phyloP scores from a whole-genome alignment of 2,113 vertebrate genomes.

The Hippocampus abdominalis region DNA sequence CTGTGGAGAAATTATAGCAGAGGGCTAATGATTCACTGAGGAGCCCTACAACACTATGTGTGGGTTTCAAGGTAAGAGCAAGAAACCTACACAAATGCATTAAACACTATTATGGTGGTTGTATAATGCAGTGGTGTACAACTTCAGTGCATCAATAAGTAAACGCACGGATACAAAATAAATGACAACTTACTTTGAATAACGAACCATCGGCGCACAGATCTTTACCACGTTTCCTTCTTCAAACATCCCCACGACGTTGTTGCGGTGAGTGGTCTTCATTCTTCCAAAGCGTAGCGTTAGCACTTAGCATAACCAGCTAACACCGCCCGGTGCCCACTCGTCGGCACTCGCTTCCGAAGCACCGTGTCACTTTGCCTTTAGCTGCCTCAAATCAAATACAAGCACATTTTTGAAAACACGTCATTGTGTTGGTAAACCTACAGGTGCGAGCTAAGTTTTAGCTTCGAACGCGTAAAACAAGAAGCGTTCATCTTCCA shows the following conservation, averaged over 20 bases:
- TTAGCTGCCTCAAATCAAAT: not conserved
- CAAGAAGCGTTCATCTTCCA: too few species aligned
- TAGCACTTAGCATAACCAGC: conserved; percentile 23
- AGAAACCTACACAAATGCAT: not conserved
- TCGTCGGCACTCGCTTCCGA: not conserved
- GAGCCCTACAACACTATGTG: not conserved
- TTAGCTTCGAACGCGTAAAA: not conserved
- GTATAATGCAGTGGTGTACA: not conserved
- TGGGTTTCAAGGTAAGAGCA: not conserved
- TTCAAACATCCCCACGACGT: conserved; percentile 83
- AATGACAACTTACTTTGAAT: conserved; percentile 87
- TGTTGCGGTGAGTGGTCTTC: conserved; percentile 42
- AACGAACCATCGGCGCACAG: conserved; percentile 96
- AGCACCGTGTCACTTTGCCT: not conserved
- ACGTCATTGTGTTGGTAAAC: not conserved
- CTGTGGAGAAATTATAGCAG: conserved; percentile 54
- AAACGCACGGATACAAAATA: not conserved
- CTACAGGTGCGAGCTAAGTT: too few species aligned
- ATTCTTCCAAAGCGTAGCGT: conserved; percentile 17
- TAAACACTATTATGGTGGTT: not conserved
- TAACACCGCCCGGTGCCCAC: not conserved
- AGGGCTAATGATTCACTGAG: not conserved
- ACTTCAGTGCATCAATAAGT: not conserved
- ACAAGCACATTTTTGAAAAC: not conserved
- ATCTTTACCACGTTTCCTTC: conserved; percentile 82